Percentiles rank a stretch among this genome's conserved stretches.
Evolutionary conservation across 2,113 vertebrate genomes (phyloP).

Genomic region (Morphnarchus princeps): DNA sequence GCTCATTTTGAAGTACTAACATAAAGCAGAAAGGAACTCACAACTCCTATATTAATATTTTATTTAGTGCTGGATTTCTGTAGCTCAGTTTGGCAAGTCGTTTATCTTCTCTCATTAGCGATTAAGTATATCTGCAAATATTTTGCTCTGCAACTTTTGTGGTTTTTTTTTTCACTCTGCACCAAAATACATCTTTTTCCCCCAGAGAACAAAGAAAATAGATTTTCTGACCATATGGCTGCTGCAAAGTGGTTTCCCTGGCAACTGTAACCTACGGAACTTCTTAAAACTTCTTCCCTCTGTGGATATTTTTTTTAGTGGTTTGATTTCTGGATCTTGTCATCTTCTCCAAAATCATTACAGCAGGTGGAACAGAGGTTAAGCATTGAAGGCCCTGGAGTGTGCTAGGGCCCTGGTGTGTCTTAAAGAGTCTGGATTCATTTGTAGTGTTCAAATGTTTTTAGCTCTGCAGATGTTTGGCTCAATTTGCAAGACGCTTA

Average conservation of each 20-base stretch:
- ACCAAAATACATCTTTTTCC: not conserved
- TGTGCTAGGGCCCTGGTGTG: not conserved
- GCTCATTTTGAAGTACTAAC: not conserved
- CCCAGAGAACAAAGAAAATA: slow-evolving; percentile 2
- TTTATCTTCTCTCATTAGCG: slow-evolving; percentile 23
- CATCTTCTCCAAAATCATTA: slow-evolving; percentile 1
- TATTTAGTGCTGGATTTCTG: not conserved
- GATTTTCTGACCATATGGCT: slow-evolving; percentile 5
- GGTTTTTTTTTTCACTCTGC: not conserved
- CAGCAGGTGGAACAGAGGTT: not conserved
- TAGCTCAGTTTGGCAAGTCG: not conserved
- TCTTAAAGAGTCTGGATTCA: not conserved
- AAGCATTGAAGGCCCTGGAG: not conserved
- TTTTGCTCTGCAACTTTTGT: not conserved
- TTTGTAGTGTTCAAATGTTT: not conserved
- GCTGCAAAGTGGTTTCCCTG: slow-evolving; percentile 48
- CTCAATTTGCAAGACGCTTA: not conserved
- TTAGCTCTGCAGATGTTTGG: not conserved
- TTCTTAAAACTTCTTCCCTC: slow-evolving; percentile 26
- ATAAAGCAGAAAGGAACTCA: not conserved
- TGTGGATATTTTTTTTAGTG: not conserved
- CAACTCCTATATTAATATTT: not conserved
- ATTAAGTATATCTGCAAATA: not conserved
- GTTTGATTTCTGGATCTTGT: slow-evolving; percentile 44
- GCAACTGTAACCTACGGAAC: slow-evolving; percentile 43